These are phyloP conservation scores for Clarias gariepinus DNA, from an alignment of 2,113 vertebrate genomes.

Conservation along the genomic window DNA sequence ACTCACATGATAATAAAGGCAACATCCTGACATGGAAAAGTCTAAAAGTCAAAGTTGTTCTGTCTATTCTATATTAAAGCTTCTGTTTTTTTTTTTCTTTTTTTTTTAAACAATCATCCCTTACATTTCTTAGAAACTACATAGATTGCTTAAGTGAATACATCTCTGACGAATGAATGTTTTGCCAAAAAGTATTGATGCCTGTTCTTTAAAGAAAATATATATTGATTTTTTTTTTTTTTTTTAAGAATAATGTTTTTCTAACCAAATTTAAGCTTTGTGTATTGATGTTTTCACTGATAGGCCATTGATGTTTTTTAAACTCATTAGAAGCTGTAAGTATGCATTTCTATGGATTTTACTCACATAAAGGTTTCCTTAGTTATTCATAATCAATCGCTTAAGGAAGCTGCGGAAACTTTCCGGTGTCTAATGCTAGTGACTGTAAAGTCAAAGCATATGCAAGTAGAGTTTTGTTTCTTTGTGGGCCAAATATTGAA, in stretches of 20 bases:
- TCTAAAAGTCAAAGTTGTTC: background rate
- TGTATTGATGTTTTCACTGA: conserved; percentile 47
- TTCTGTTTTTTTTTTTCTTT: background rate
- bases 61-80: background rate
- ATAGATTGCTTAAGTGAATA: background rate
- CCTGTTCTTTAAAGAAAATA: conserved; percentile 3
- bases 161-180: conserved; percentile 36
- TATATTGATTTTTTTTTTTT: conserved; percentile 47
- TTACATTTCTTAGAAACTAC: background rate
- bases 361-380: conserved; percentile 38
- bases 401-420: background rate
- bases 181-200: conserved; percentile 45
- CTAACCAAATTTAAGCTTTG: conserved; percentile 41
- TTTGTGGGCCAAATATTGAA: background rate
- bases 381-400: conserved; percentile 37
- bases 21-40: background rate
- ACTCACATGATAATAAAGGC: conserved; percentile 1
- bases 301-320: conserved; percentile 30
- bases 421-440: background rate
- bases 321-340: conserved; percentile 20
- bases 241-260: conserved; percentile 49
- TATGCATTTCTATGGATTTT: conserved; percentile 30
- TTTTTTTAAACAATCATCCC: too few relatives aligned
- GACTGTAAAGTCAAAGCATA: background rate
- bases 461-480: background rate